Evolutionary conservation across 2,888 invertebrate species (phyloP), one percentile per base, ranked within the genome.

Genomic region (Eledone cirrhosa): DNA sequence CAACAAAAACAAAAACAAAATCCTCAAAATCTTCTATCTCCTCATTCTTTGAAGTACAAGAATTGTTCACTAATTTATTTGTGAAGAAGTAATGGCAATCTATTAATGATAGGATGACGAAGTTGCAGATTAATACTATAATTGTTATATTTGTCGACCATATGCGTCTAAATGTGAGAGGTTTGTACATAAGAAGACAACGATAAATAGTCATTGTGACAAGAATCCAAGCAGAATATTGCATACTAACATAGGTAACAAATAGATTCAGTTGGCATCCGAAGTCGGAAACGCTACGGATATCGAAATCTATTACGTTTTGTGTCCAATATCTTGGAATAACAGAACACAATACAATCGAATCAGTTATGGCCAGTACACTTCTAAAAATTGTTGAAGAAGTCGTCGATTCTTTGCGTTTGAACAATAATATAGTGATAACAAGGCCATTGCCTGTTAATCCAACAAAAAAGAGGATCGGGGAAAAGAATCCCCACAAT

Each of bases 301-400:
- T 77, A 29, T 77, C 53, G 27, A 16, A 27, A 27, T 53, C n/a
- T 14, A 77, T 27, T 13, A 59, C 31, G 19, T 53, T 48, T 3
- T 33, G 27, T 0, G 75, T 74, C 47, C 69, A 78, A 47, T 67
- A 78, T 48, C 76, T 79, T 16, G 63, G 48, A 27, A 79, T 77
- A 3, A 79, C 80, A 16, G 77, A 78, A 33, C 79, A 80, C 41
- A 82, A 77, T 24, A 79, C 75, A 29, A 78, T 67, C 47, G 79
- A 11, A 72, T 82, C 82, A 3, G 78, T 59, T 19, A 79, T 48
- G 24, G 82, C 82, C 67, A 82, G 59, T 19, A 63, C 72, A 22
- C 31, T 22, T 72, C 72, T 33, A 13, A 41, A 72, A 3, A 33
- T 29, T n/a, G 22, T 41, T 8, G 33, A 31, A 13, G 41, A 31